Evolutionary conservation across 1,140 invertebrate genomes (phyloP), one percentile per base, ranked within the genome.

Genomic region (Eulimnadia texana): DNA sequence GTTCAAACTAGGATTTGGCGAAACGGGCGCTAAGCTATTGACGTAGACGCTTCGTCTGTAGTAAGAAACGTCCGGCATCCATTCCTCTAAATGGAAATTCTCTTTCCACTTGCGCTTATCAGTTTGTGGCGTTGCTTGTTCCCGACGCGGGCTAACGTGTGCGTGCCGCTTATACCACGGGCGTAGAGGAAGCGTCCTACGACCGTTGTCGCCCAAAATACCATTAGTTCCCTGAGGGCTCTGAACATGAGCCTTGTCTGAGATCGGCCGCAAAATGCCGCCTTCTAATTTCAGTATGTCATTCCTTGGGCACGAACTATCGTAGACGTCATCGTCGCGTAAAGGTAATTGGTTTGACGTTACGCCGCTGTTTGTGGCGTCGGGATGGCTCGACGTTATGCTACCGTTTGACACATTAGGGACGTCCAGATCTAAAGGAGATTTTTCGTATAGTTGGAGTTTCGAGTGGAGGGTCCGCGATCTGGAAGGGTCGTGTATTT

Each of bases 131-230:
- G 55, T 19, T 61, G 51, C 20, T 22, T 52, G 51, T 19, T 22
- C 33, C 27, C n/a, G 50, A 20, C 29, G 60, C 66, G 63, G 50
- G 70, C 16, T 60, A 53, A 22, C 52, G 49, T 67, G 67, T 6
- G 70, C 67, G 58, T 68, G 75, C 16, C 82, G 71, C 67, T 83
- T 83, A 66, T 83, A 83, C 82, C 82, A 84, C 3, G 81, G 81
- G 68, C 77, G 73, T 2, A 81, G 80, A 63, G 77, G 74, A 28
- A 75, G 74, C 22, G 70, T 73, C 53, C 67, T 33, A 13, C 49
- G 66, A 16, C 51, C 58, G 1, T 62, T 3, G 1, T 63, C 61
- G 0, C 56, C 29, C 19, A 52, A 22, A 13, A 28, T 47, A 33
- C 10, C 49, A 19, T 33, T 54, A 10, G 60, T 28, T 27, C 19